Conservation (phyloP, 2,888 invertebrate genomes). For the Melipona bicolor region DNA sequence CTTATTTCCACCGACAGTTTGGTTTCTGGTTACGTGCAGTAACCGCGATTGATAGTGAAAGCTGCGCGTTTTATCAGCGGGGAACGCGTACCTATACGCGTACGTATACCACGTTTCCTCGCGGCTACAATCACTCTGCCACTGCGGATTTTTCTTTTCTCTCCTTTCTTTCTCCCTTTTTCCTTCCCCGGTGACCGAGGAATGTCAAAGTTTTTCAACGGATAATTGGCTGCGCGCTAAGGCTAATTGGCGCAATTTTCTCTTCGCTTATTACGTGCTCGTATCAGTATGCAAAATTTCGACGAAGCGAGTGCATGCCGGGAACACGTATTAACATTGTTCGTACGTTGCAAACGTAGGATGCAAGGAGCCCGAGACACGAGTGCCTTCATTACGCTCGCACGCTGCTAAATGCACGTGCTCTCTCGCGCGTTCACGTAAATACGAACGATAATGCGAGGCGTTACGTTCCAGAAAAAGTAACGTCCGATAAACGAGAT, state of each 20-base stretch:
- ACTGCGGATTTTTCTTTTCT: neutral
- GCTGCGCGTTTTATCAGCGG: conserved; percentile 38
- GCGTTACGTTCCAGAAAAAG: conserved; percentile 49
- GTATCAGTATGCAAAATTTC: conserved; percentile 27
- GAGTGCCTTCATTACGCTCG: conserved; percentile 36
- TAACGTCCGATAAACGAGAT: conserved; percentile 18
- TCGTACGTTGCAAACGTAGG: conserved; percentile 24
- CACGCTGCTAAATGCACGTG: conserved; percentile 51
- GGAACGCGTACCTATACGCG: conserved; percentile 30
- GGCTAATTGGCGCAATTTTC: conserved; percentile 1
- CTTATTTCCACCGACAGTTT: conserved; percentile 52
- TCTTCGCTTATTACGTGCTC: neutral
- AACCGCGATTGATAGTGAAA: conserved; percentile 57
- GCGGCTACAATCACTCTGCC: neutral
- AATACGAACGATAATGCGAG: conserved; percentile 58
- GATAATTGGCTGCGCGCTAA: neutral
- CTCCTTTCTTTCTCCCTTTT: neutral
- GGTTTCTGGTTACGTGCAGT: conserved; percentile 33
- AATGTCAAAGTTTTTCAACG: neutral
- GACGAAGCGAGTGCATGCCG: conserved; percentile 16
- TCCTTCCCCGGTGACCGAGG: neutral
- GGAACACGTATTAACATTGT: conserved; percentile 15
- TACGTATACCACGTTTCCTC: neutral
- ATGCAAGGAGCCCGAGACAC: conserved; percentile 33
- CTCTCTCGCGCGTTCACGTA: conserved; percentile 23